A percentile compares a stretch with the other conserved stretches of the same genome.
Conservation (phyloP, 2,113 vertebrate species). For the Pelecanus crispus region DNA sequence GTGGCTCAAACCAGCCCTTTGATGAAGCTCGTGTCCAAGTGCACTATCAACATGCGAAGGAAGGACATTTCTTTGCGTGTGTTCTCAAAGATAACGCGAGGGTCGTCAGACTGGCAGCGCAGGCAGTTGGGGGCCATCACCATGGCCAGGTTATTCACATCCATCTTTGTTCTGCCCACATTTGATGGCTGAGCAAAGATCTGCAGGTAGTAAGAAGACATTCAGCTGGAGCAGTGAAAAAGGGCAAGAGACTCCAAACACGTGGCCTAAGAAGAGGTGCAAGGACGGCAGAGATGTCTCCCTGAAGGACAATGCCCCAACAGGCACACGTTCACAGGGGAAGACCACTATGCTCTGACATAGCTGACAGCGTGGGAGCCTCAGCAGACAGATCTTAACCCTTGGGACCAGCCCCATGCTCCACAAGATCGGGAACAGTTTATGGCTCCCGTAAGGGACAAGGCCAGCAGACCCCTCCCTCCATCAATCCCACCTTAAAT, state of each 20-base stretch:
- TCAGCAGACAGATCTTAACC: neutral
- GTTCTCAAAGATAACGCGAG: slow-evolving; percentile 88
- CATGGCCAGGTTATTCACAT: slow-evolving; percentile 93
- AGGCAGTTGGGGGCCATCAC: slow-evolving; percentile 94
- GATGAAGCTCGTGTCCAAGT: slow-evolving; percentile 85
- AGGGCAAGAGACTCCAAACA: neutral
- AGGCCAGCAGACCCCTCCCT: neutral
- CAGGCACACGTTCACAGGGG: neutral
- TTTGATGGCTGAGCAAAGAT: slow-evolving; percentile 88
- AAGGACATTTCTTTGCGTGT: slow-evolving; percentile 92
- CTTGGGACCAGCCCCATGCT: neutral
- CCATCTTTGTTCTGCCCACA: slow-evolving; percentile 90
- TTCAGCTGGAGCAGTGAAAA: neutral
- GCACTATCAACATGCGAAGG: slow-evolving; percentile 87
- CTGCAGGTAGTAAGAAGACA: slow-evolving; percentile 51
- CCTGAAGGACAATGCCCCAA: neutral
- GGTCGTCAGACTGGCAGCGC: slow-evolving; percentile 87
- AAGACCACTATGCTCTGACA: neutral
- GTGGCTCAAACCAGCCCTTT: slow-evolving; percentile 76
- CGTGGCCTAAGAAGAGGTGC: fast-evolving
- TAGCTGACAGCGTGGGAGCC: fast-evolving
- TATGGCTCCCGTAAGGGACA: neutral
- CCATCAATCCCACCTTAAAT: neutral
- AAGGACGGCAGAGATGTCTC: neutral
- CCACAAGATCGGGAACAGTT: neutral